Percentiles rank a stretch among this genome's conserved stretches.
Conservation (phyloP, 2,888 invertebrate genomes). For the Parthenolecanium corni region DNA sequence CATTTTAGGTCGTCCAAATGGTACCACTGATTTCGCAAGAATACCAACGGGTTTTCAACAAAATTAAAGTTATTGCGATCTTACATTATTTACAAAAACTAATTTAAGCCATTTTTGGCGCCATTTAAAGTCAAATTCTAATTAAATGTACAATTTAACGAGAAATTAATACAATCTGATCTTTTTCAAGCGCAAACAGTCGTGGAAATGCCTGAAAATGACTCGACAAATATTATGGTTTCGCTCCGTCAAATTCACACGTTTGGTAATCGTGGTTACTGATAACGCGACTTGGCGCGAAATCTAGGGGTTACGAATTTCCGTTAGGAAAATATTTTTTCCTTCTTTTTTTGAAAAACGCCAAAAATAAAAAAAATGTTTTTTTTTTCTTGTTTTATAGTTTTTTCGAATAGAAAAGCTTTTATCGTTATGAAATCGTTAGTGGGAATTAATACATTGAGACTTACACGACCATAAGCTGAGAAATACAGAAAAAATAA, state of each 20-base stretch:
- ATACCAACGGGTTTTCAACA: neutral
- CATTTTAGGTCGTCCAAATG: neutral
- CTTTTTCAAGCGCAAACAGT: neutral
- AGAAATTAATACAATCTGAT: neutral
- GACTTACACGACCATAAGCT: no score
- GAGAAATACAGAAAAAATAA: no score
- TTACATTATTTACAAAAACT: neutral
- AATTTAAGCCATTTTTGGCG: neutral
- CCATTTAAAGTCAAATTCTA: neutral
- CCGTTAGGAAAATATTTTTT: no score
- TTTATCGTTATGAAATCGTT: no score
- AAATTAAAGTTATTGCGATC: neutral
- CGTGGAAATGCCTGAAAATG: neutral
- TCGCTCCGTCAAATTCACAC: neutral
- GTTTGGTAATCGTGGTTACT: constrained; percentile 18
- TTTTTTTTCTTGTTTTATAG: neutral
- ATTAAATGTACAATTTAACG: neutral
- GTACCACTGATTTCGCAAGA: constrained; percentile 1
- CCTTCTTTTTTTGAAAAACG: no score
- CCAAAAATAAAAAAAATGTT: no score
- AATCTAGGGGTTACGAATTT: neutral
- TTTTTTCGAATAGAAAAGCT: no score
- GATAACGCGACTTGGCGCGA: constrained; percentile 19
- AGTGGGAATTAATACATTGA: no score
- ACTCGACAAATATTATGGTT: neutral